Conservation (phyloP, 2,113 vertebrate species). For the Eurypyga helias region DNA sequence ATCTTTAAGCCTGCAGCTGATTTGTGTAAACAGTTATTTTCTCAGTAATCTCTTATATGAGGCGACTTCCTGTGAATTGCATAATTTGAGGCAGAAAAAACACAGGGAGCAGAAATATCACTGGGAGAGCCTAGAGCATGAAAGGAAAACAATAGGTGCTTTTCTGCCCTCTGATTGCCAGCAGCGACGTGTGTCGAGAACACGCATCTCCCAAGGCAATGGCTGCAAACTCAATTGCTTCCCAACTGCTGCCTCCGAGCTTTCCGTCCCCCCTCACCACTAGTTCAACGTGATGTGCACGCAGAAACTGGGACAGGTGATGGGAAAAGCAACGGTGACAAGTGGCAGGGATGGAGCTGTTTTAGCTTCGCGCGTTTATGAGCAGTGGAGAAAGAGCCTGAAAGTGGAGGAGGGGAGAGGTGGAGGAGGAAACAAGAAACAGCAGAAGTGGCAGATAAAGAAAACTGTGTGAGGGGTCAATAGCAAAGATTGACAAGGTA, state of each 20-base stretch:
- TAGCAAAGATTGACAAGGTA: neutral
- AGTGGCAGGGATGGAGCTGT: neutral
- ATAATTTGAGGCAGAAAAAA: neutral
- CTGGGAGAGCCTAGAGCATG: neutral
- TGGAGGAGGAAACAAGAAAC: neutral
- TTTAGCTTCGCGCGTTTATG: neutral
- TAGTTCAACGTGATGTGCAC: rapidly evolving
- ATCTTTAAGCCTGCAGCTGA: slow-evolving; percentile 1
- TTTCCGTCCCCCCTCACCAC: neutral
- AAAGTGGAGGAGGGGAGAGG: neutral
- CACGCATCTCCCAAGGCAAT: neutral
- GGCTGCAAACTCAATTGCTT: neutral
- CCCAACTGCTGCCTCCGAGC: neutral
- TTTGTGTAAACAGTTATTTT: neutral
- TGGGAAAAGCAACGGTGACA: neutral
- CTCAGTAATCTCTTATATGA: neutral
- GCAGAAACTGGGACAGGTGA: neutral
- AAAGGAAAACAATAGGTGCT: neutral
- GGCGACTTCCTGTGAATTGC: neutral
- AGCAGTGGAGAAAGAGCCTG: neutral
- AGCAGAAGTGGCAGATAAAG: neutral
- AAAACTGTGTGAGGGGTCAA: neutral
- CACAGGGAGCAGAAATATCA: neutral
- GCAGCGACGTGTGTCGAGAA: neutral
- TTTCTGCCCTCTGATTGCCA: neutral